phyloP scores from a whole-genome alignment of 1,140 invertebrate genomes.

The Araneus ventricosus region DNA sequence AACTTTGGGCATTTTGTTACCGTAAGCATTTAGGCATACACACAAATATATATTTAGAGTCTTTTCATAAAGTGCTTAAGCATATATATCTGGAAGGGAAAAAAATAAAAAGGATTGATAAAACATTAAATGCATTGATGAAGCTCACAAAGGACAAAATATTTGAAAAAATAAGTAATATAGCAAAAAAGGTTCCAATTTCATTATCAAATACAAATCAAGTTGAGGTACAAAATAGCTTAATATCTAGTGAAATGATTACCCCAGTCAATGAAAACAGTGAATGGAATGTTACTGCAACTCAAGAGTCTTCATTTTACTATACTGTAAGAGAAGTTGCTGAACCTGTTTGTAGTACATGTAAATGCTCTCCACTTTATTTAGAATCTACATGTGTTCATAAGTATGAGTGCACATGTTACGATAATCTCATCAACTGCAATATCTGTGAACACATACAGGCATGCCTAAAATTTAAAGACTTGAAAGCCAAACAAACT shows the following conservation, averaged over 20 bases:
- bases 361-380: constrained; percentile 3
- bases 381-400: constrained; percentile 15
- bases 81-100: constrained; percentile 51
- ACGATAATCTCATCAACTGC: constrained; percentile 15
- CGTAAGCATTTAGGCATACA: constrained; percentile 49
- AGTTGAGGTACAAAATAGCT: background rate
- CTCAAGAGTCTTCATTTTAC: no score
- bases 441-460: constrained; percentile 65
- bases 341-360: background rate
- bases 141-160: constrained; percentile 82
- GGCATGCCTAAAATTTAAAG: constrained; percentile 12
- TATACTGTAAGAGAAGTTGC: constrained; percentile 38
- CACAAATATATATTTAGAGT: constrained; percentile 65
- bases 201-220: background rate
- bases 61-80: constrained; percentile 46
- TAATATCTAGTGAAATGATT: background rate
- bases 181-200: background rate
- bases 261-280: background rate
- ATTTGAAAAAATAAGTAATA: constrained; percentile 81
- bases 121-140: constrained; percentile 78
- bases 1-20: constrained; percentile 44
- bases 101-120: constrained; percentile 42
- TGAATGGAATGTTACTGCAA: background rate
- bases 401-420: constrained; percentile 39
- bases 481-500: background rate